phyloP scores from a whole-genome alignment of 2,113 vertebrate species.

The Dendrocopos noguchii region DNA sequence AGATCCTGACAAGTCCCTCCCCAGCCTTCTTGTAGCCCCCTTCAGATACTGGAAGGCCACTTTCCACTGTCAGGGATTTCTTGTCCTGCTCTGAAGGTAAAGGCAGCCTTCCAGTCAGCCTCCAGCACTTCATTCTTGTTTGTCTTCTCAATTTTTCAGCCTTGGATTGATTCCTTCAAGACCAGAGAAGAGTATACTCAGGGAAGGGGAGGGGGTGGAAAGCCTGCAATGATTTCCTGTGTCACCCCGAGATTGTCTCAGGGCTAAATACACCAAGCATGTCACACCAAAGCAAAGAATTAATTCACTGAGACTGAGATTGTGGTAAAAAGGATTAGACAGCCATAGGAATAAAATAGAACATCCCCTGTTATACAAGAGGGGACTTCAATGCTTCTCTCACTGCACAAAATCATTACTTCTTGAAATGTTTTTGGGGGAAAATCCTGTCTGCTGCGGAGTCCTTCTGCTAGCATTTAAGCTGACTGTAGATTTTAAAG shows the following conservation, averaged over 20 bases:
- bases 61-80: constrained; percentile 16
- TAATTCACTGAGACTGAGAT: constrained; percentile 47
- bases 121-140: constrained; percentile 61
- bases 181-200: constrained; percentile 36
- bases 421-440: not conserved
- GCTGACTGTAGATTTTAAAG: not conserved
- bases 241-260: constrained; percentile 61
- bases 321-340: constrained; percentile 52
- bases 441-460: not conserved
- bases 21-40: too few relatives aligned
- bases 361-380: constrained; percentile 35
- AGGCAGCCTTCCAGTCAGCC: constrained; percentile 17
- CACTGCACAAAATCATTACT: not conserved
- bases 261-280: constrained; percentile 61
- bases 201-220: not conserved
- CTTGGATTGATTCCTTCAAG: constrained; percentile 59
- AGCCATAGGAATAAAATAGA: constrained; percentile 31
- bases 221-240: constrained; percentile 46
- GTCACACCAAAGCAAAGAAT: constrained; percentile 63
- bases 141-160: constrained; percentile 58
- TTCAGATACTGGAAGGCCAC: not conserved
- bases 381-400: constrained; percentile 20
- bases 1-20: too few relatives aligned
- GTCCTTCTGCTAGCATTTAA: not conserved
- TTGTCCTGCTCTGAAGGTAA: constrained; percentile 7